These are phyloP conservation scores for Catagonus wagneri DNA, from an alignment of 2,113 vertebrate species.

Conservation along the genomic window DNA sequence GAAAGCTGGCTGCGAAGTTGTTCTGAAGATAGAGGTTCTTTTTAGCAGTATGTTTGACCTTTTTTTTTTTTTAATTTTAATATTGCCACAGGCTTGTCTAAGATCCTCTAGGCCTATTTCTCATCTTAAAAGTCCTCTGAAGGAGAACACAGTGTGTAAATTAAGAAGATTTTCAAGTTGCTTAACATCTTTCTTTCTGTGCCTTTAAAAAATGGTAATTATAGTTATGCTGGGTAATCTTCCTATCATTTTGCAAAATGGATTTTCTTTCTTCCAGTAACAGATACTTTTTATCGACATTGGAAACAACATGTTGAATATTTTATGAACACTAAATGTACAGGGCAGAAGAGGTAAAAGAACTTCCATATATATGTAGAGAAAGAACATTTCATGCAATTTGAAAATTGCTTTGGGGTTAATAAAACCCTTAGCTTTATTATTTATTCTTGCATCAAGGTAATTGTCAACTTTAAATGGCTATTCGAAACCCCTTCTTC, in stretches of 20 bases:
- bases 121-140: constrained; percentile 92
- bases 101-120: constrained; percentile 92
- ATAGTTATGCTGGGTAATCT: constrained; percentile 79
- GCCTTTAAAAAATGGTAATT: constrained; percentile 81
- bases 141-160: constrained; percentile 82
- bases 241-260: constrained; percentile 82
- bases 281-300: constrained; percentile 82
- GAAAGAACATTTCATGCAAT: constrained; percentile 80
- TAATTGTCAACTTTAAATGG: constrained; percentile 60
- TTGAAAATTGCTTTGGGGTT: constrained; percentile 78
- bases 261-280: constrained; percentile 83
- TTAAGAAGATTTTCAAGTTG: constrained; percentile 68
- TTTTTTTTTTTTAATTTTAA: constrained; percentile 69
- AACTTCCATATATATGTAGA: constrained; percentile 53
- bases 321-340: constrained; percentile 86
- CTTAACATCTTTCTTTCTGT: constrained; percentile 45
- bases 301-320: constrained; percentile 84
- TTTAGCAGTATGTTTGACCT: constrained; percentile 93
- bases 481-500: not conserved
- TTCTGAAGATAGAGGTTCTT: constrained; percentile 92
- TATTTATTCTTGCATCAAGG: constrained; percentile 62
- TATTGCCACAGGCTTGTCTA: constrained; percentile 91
- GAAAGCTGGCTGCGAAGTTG: constrained; percentile 93
- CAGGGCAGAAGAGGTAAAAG: constrained; percentile 82
- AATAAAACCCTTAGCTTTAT: constrained; percentile 60